Conservation (phyloP, 2,113 vertebrate species). For the Oxygymnocypris stewartii region DNA sequence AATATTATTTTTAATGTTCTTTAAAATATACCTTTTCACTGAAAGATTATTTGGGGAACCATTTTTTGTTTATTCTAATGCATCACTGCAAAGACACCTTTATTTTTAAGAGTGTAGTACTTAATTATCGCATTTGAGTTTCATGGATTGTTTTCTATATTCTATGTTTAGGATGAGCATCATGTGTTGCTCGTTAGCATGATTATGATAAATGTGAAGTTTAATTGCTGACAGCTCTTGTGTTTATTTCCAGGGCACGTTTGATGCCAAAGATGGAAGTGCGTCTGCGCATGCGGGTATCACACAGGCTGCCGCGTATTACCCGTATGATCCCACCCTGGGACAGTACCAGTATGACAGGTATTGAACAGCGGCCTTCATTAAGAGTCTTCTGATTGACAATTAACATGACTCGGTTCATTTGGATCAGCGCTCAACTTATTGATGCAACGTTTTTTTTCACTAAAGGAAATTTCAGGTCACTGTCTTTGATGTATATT, state of each 20-base stretch:
- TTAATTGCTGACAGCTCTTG: conserved; percentile 13
- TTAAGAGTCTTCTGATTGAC: conserved; percentile 6
- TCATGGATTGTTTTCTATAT: not conserved
- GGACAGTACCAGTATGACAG: conserved; percentile 98
- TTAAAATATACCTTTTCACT: no score
- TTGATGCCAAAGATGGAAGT: conserved; percentile 89
- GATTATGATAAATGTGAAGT: not conserved
- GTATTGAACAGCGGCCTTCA: conserved; percentile 68
- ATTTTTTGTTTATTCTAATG: no score
- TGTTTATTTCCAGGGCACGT: conserved; percentile 82
- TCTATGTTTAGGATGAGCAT: not conserved
- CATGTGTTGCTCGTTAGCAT: not conserved
- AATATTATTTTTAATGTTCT: no score
- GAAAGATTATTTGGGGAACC: no score
- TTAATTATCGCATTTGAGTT: not conserved
- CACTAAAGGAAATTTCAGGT: not conserved
- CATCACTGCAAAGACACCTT: no score
- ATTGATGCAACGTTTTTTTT: conserved; percentile 1
- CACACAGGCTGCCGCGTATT: conserved; percentile 88
- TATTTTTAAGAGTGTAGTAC: no score
- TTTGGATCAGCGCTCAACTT: conserved; percentile 3
- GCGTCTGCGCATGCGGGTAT: conserved; percentile 91
- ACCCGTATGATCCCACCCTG: conserved; percentile 91
- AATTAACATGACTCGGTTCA: conserved; percentile 23
- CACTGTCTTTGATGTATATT: conserved; percentile 35